phyloP scores from a whole-genome alignment of 2,113 vertebrate species.

The Acanthochromis polyacanthus region DNA sequence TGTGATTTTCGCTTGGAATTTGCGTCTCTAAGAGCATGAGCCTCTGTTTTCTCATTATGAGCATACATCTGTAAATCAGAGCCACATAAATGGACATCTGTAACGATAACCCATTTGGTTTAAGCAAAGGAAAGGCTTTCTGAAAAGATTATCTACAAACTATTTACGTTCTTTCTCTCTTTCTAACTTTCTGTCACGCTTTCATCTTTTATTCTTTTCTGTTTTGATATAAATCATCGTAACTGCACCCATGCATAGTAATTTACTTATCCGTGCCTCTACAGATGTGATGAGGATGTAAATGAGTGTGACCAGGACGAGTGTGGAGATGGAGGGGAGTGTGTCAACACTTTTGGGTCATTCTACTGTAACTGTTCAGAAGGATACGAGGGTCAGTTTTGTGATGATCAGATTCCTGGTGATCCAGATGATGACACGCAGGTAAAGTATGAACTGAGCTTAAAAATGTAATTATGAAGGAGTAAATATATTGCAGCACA shows the following conservation, averaged over 20 bases:
- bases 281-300: constrained; percentile 93
- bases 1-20: constrained; percentile 9
- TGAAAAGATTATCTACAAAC: constrained; percentile 35
- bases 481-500: constrained; percentile 17
- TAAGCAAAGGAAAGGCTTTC: constrained; percentile 21
- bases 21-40: not conserved
- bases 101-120: constrained; percentile 34
- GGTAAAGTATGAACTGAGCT: constrained; percentile 48
- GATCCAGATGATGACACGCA: constrained; percentile 83
- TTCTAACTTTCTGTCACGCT: constrained; percentile 26
- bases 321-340: constrained; percentile 90
- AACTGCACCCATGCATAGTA: not conserved
- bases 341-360: constrained; percentile 92
- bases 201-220: constrained; percentile 35
- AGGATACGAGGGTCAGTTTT: constrained; percentile 90
- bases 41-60: not conserved
- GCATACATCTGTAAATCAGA: constrained; percentile 19
- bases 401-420: constrained; percentile 81
- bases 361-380: constrained; percentile 95
- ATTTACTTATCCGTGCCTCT: constrained; percentile 26
- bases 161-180: constrained; percentile 29
- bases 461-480: not conserved
- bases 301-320: constrained; percentile 91
- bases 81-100: constrained; percentile 14
- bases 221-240: constrained; percentile 26